Evolutionary conservation across 2,797 vertebrate species (phyloP).

Genomic region (Channa striata): DNA sequence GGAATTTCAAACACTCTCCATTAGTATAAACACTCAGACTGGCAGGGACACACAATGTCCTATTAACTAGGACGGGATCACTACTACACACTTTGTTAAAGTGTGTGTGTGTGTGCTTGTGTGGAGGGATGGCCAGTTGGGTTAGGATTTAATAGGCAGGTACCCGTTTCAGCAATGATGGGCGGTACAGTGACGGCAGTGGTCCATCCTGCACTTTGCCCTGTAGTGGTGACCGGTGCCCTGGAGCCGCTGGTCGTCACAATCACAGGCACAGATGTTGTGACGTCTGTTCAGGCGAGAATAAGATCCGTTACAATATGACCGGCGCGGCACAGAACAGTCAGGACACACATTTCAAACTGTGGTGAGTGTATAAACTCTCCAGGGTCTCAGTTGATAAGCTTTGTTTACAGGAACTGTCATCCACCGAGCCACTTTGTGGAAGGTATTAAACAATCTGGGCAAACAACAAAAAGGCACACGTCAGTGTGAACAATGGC

Average conservation of each 20-base stretch:
- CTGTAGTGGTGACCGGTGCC: conserved; percentile 35
- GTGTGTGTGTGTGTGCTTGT: no score
- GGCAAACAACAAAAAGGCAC: conserved; percentile 62
- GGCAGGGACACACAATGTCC: conserved; percentile 7
- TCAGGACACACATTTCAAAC: conserved; percentile 30
- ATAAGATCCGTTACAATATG: conserved; percentile 8
- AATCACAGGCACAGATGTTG: conserved; percentile 70
- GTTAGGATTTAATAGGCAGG: conserved; percentile 4
- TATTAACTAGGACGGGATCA: conserved; percentile 14
- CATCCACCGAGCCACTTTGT: conserved; percentile 45
- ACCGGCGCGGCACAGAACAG: conserved; percentile 5
- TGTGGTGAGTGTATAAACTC: conserved; percentile 34
- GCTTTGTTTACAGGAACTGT: conserved; percentile 50
- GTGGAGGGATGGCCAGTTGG: background rate
- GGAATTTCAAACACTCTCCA: conserved; percentile 1
- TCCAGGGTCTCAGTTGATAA: conserved; percentile 43
- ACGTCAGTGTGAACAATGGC: conserved; percentile 77
- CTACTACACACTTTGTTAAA: background rate
- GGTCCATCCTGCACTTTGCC: conserved; percentile 53
- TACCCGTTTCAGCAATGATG: conserved; percentile 77
- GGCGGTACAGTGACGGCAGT: conserved; percentile 70
- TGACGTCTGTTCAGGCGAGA: conserved; percentile 70
- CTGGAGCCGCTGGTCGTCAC: conserved; percentile 62
- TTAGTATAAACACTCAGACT: conserved; percentile 42
- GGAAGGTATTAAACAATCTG: conserved; percentile 44